Evolutionary conservation across 1,140 invertebrate species (phyloP).

Genomic region (Zaprionus ornatus): DNA sequence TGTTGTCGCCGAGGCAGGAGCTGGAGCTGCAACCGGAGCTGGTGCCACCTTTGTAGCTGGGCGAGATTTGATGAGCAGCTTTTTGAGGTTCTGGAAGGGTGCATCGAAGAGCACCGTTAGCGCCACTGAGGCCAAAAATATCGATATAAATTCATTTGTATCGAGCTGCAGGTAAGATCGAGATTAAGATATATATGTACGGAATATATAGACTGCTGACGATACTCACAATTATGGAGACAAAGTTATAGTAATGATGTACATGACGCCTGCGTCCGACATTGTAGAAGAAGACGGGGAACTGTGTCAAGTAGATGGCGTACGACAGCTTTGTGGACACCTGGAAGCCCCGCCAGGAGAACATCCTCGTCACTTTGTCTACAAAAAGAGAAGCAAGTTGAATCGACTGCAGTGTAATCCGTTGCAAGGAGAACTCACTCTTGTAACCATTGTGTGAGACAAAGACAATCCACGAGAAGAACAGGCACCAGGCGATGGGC

Average conservation of each 20-base stretch:
- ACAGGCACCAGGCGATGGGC: constrained; percentile 88
- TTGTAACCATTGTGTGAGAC: constrained; percentile 86
- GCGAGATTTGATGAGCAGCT: constrained; percentile 82
- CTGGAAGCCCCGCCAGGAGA: constrained; percentile 87
- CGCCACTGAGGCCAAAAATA: constrained; percentile 85
- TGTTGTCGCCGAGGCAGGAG: not conserved
- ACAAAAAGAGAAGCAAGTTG: constrained; percentile 18
- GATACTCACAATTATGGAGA: constrained; percentile 85
- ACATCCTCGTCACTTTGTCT: constrained; percentile 85
- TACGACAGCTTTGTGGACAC: constrained; percentile 87
- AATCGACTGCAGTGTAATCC: not conserved
- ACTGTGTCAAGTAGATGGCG: constrained; percentile 88
- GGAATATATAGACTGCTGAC: not conserved
- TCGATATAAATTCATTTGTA: constrained; percentile 85
- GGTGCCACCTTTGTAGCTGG: not conserved
- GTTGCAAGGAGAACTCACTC: constrained; percentile 78
- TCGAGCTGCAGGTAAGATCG: constrained; percentile 84
- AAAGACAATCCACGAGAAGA: constrained; percentile 88
- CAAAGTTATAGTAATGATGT: constrained; percentile 86
- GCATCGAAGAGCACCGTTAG: constrained; percentile 88
- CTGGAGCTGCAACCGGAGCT: constrained; percentile 4
- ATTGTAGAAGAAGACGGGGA: constrained; percentile 88
- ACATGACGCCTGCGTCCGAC: constrained; percentile 86
- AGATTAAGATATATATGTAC: not conserved
- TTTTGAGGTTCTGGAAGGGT: constrained; percentile 89